Evolutionary conservation across 2,113 vertebrate genomes (phyloP).

Genomic region (Thalassarche chlororhynchos): DNA sequence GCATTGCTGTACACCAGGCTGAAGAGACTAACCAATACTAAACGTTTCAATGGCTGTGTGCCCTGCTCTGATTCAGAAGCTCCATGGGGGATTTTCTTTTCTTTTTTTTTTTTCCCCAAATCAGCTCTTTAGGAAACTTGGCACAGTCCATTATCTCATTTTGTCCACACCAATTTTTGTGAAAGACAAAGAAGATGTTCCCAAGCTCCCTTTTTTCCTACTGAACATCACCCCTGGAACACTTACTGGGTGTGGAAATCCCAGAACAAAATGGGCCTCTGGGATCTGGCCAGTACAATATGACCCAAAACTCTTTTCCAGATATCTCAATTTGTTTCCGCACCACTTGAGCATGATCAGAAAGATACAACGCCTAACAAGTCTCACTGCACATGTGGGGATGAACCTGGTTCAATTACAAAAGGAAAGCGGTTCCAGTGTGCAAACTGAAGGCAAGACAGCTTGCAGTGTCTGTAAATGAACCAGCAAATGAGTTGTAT

Average conservation of each 20-base stretch:
- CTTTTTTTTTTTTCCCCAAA: not conserved
- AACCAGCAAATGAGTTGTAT: conserved; percentile 33
- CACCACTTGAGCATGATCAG: not conserved
- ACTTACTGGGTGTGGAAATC: not conserved
- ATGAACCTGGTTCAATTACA: conserved; percentile 24
- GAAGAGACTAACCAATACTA: not conserved
- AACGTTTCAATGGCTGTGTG: not conserved
- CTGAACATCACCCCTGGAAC: not conserved
- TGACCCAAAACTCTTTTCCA: not conserved
- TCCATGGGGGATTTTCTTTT: not conserved
- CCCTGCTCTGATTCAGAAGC: not conserved
- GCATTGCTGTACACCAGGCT: not conserved
- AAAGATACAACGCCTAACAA: not conserved
- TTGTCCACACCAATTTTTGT: not conserved
- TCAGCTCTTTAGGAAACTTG: not conserved
- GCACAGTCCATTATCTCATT: not conserved
- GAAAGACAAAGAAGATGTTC: not conserved
- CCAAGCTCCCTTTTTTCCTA: not conserved
- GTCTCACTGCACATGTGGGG: not conserved
- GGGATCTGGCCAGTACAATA: not conserved
- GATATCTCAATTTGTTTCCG: not conserved
- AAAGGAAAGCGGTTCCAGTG: conserved; percentile 15
- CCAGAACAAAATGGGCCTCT: not conserved
- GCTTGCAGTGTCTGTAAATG: conserved; percentile 18
- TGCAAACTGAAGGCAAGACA: not conserved